These are phyloP conservation scores for Esperia sulphurella DNA, from an alignment of 2,888 invertebrate genomes.

Conservation along the genomic window DNA sequence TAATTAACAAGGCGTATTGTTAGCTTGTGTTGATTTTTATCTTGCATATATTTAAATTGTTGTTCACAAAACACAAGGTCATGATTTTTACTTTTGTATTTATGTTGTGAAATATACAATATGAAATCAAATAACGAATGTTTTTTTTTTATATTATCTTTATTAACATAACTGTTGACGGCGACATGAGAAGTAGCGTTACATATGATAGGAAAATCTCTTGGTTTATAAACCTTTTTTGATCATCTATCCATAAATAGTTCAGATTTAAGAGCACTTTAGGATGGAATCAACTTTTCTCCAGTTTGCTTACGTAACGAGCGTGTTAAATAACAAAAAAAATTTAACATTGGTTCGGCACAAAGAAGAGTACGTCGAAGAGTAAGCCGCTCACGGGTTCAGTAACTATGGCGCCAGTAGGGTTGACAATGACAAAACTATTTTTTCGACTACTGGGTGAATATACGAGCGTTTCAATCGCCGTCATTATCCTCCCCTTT, in stretches of 20 bases:
- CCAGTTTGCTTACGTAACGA: slow-evolving; percentile 56
- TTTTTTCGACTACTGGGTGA: too few species aligned
- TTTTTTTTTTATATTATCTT: slow-evolving; percentile 27
- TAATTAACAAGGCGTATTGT: too few species aligned
- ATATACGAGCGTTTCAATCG: too few species aligned
- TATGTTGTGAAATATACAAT: too few species aligned
- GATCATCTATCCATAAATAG: slow-evolving; percentile 58
- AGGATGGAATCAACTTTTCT: slow-evolving; percentile 73
- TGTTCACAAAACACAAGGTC: too few species aligned
- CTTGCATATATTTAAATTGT: too few species aligned
- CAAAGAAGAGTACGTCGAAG: slow-evolving; percentile 29
- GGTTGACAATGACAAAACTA: too few species aligned
- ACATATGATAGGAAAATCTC: slow-evolving; percentile 33
- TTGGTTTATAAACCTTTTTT: slow-evolving; percentile 38
- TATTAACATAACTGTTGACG: slow-evolving; percentile 62
- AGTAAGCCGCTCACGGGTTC: too few species aligned
- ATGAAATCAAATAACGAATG: background rate
- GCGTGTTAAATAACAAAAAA: slow-evolving; percentile 42
- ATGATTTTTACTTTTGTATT: too few species aligned
- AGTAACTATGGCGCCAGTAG: too few species aligned
- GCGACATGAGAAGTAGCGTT: slow-evolving; percentile 54
- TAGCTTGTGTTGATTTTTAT: too few species aligned
- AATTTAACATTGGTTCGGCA: slow-evolving; percentile 49
- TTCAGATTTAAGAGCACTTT: slow-evolving; percentile 76
- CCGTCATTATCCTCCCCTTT: too few species aligned